Conservation (phyloP, 2,113 vertebrate species). For the Myiopsitta monachus region DNA sequence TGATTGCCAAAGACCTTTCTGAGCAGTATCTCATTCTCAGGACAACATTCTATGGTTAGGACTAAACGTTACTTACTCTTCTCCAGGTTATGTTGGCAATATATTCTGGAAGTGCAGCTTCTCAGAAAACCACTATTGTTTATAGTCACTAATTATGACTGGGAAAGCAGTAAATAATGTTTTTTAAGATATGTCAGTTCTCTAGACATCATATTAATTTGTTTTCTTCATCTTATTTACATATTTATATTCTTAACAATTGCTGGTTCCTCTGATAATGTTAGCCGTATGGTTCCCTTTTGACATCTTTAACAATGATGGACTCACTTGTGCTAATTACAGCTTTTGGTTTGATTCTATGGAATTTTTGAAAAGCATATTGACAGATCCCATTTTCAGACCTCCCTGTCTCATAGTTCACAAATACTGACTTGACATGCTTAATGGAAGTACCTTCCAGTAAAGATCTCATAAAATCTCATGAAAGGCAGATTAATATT, state of each 20-base stretch:
- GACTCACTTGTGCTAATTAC: background rate
- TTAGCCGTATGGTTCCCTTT: background rate
- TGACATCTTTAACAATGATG: background rate
- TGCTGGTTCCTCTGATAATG: background rate
- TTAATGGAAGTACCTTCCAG: background rate
- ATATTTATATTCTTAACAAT: background rate
- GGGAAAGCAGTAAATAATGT: background rate
- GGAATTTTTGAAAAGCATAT: background rate
- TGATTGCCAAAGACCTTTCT: background rate
- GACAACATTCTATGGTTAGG: background rate
- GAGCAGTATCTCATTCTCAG: background rate
- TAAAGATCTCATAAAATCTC: background rate
- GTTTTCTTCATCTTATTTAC: background rate
- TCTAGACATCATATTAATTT: background rate
- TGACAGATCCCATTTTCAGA: background rate
- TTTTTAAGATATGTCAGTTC: background rate
- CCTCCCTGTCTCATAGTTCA: background rate
- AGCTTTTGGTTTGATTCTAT: background rate
- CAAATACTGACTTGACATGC: background rate
- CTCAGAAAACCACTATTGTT: background rate
- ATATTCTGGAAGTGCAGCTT: background rate
- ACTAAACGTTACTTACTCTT: background rate
- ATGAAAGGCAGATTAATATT: background rate
- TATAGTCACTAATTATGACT: background rate
- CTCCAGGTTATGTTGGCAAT: background rate